phyloP scores from a whole-genome alignment of 2,888 invertebrate genomes.

The Drosophila incognita region DNA sequence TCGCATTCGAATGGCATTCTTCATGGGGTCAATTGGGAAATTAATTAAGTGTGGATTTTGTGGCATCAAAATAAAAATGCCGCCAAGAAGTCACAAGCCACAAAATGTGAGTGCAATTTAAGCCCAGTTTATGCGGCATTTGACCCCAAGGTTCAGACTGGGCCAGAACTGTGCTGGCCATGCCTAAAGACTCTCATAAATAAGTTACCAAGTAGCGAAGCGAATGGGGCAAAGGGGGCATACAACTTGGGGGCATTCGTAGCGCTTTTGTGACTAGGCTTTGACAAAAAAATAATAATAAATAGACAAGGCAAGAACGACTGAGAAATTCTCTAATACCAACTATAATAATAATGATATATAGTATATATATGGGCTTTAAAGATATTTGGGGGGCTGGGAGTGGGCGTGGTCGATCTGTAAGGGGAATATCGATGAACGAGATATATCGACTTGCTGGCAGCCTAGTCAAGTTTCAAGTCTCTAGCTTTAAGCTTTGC shows the following conservation, averaged over 20 bases:
- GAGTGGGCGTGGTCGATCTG: not conserved
- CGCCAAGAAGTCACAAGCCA: conserved; percentile 27
- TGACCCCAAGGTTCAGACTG: conserved; percentile 51
- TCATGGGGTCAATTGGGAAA: conserved; percentile 23
- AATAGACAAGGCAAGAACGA: not conserved
- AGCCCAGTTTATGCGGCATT: conserved; percentile 46
- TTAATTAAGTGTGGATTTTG: conserved; percentile 48
- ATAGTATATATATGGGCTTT: not conserved
- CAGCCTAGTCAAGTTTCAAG: too few relatives aligned
- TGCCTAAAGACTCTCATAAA: conserved; percentile 61
- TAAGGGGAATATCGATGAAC: too few relatives aligned
- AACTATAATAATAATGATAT: not conserved
- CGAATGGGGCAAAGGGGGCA: not conserved
- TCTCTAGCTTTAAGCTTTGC: not conserved
- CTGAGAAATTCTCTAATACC: not conserved
- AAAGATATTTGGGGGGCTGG: not conserved
- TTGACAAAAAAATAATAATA: conserved; percentile 12
- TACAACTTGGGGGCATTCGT: conserved; percentile 6
- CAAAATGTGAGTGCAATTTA: conserved; percentile 27
- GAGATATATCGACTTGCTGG: too few relatives aligned
- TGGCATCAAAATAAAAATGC: not conserved
- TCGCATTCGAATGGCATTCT: conserved; percentile 36
- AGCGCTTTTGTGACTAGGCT: conserved; percentile 30
- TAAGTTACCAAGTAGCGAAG: conserved; percentile 23
- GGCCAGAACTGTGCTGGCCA: conserved; percentile 19